Evolutionary conservation across 2,888 invertebrate genomes (phyloP).

Genomic region (Ornithoptera alexandrae): DNA sequence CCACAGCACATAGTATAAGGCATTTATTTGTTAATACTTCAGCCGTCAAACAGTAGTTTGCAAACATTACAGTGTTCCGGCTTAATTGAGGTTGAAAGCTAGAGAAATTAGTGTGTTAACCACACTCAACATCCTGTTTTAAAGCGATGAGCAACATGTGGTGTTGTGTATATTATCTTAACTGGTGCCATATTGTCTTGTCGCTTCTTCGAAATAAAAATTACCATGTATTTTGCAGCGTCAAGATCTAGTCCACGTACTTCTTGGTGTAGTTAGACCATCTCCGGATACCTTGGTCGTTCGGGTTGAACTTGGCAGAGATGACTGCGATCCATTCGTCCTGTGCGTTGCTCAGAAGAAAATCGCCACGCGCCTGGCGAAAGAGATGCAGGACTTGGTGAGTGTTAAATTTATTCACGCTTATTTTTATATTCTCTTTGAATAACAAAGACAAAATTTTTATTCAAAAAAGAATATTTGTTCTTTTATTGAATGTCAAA

Average conservation of each 20-base stretch:
- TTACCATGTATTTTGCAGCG: slow-evolving; percentile 70
- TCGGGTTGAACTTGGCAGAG: slow-evolving; percentile 91
- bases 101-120: no score
- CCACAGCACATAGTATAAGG: no score
- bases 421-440: not conserved
- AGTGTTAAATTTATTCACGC: slow-evolving; percentile 37
- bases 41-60: no score
- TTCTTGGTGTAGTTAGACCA: slow-evolving; percentile 91
- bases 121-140: no score
- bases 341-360: slow-evolving; percentile 95
- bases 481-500: no score
- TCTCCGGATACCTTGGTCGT: slow-evolving; percentile 92
- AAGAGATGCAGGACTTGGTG: slow-evolving; percentile 96
- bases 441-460: no score
- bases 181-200: not conserved
- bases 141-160: not conserved
- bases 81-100: no score
- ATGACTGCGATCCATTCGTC: slow-evolving; percentile 96
- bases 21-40: no score
- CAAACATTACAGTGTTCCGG: no score
- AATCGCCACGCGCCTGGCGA: slow-evolving; percentile 88
- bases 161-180: not conserved
- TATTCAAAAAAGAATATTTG: no score
- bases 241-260: slow-evolving; percentile 94
- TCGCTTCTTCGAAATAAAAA: not conserved